Evolutionary conservation across 2,888 invertebrate genomes (phyloP).

Genomic region (Clostera curtula): DNA sequence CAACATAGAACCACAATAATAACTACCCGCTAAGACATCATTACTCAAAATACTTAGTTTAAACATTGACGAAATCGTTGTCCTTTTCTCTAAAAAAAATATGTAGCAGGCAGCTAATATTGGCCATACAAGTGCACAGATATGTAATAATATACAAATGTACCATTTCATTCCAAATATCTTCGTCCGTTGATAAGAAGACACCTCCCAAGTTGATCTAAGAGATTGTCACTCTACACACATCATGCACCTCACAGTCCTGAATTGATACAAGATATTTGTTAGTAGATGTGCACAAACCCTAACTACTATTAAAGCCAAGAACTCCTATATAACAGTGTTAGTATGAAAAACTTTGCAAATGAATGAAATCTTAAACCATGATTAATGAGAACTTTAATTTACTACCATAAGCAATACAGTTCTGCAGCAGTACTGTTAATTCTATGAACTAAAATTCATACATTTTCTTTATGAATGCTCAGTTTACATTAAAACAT

Average conservation of each 20-base stretch:
- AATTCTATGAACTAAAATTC: no score
- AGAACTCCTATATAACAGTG: slow-evolving; percentile 18
- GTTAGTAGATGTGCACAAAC: slow-evolving; percentile 54
- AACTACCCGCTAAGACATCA: no score
- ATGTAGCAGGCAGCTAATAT: no score
- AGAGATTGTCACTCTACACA: slow-evolving; percentile 45
- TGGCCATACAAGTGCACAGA: slow-evolving; percentile 21
- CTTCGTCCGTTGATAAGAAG: slow-evolving; percentile 45
- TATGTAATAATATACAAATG: slow-evolving; percentile 37
- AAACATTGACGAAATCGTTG: no score
- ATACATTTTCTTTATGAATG: no score
- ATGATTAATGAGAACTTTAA: no score
- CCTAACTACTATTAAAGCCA: slow-evolving; percentile 21
- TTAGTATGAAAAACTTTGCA: slow-evolving; percentile 10
- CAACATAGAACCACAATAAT: no score
- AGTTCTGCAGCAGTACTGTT: no score
- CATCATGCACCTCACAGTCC: slow-evolving; percentile 69
- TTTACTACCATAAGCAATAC: no score
- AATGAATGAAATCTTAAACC: background rate
- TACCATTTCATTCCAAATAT: slow-evolving; percentile 71
- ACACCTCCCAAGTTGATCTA: slow-evolving; percentile 39
- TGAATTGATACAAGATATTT: slow-evolving; percentile 59
- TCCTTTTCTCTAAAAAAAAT: no score
- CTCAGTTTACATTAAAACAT: slow-evolving; percentile 6
- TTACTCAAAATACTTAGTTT: no score